These are phyloP conservation scores for Augochlora pura DNA, from an alignment of 1,140 invertebrate species.

Conservation along the genomic window DNA sequence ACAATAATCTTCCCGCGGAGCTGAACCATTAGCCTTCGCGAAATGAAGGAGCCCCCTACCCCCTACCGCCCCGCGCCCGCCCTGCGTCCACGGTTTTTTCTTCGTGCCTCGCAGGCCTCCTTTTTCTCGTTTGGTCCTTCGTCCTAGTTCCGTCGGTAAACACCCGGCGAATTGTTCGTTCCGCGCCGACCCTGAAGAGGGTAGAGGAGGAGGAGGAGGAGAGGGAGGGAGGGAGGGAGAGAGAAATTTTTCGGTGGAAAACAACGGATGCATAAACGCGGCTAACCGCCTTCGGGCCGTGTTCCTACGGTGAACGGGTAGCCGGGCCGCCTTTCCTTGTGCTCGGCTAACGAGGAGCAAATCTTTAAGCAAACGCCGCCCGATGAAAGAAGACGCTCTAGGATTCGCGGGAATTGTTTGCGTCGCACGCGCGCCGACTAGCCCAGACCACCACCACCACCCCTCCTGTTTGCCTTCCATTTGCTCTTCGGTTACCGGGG, in stretches of 20 bases:
- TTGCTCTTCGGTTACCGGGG: conserved; percentile 17
- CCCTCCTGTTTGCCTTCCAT: conserved; percentile 23
- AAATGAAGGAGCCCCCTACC: conserved; percentile 69
- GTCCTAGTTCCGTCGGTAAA: conserved; percentile 45
- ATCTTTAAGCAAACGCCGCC: conserved; percentile 69
- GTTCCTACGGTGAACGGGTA: conserved; percentile 15
- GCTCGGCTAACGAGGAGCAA: conserved; percentile 68
- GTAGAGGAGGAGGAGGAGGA: no score
- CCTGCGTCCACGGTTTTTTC: background rate
- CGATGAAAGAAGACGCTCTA: conserved; percentile 7
- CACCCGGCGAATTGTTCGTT: conserved; percentile 56
- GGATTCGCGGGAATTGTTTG: conserved; percentile 36
- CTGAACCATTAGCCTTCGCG: conserved; percentile 69
- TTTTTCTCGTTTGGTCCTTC: conserved; percentile 49
- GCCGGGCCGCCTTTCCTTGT: conserved; percentile 18
- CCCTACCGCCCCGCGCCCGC: no score
- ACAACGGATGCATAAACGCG: conserved; percentile 15
- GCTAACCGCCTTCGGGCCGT: conserved; percentile 30
- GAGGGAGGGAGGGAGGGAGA: background rate
- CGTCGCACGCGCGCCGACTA: conserved; percentile 18
- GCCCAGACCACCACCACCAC: no score
- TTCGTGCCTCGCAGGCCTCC: conserved; percentile 31
- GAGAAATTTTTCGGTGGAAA: background rate
- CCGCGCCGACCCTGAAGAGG: background rate
- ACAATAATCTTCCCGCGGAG: conserved; percentile 68